Evolutionary conservation across 2,113 vertebrate genomes (phyloP), one percentile per base, ranked within the genome.

Genomic region (Dissostichus mawsoni): DNA sequence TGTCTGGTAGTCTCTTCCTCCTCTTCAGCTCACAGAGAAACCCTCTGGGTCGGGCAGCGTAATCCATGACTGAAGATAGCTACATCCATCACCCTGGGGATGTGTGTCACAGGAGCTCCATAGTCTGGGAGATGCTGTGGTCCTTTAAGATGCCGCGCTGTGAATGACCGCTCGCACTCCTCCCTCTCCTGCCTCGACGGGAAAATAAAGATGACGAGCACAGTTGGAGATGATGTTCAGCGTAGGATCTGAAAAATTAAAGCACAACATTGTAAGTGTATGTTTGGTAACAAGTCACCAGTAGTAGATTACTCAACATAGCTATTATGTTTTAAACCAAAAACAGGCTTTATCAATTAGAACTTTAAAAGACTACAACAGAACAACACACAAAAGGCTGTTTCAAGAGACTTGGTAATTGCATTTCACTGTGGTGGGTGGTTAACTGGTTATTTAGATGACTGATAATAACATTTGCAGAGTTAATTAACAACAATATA

Each of bases 21-120:
- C 25, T 79, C 67, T 47, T 87, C 44, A 55, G 57, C 50, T 93
- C 90, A 90, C 83, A 81, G 59, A 67, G 74, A 75, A 76, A 63
- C 33, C 12, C 70, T 29, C 20, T 16, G 74, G 59, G 36, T 23
- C 13, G 51, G n/a, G 50, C 53, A 6, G 52, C 25, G 33, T 36
- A 53, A 55, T 89, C 81, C 82, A 86, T 87, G 75, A 58, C 53
- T 48, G 14, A 82, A 75, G 62, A 36, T 23, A 82, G 45, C 56
- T 20, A 69, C 83, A 74, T 90, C 91, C 92, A 90, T 92, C 68
- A 13, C 75, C n/a, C 17, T 55, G 73, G 55, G 41, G 48, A 57
- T 25, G 53, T 0, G 58, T 50, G 77, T 90, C 87, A 87, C 48
- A 64, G 67, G 52, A 48, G 14, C 74, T 68, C 77, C 90, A 89